Evolutionary conservation across 2,888 invertebrate species (phyloP), one percentile per base, ranked within the genome.

Genomic region (Cosmopolites sordidus): DNA sequence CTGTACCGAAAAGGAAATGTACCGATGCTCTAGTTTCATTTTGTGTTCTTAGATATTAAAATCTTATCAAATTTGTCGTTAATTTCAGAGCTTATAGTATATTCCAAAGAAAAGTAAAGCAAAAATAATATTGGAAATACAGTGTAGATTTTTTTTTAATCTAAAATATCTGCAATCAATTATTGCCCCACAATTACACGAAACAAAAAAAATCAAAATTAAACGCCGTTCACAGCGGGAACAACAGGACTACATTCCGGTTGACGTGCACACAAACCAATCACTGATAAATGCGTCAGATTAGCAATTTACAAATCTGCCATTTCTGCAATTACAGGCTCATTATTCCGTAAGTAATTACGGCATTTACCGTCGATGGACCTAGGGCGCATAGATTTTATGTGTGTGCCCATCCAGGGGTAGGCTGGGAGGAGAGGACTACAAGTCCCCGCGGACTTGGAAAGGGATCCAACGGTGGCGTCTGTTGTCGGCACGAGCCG

Each of bases 261-360:
- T 11, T 16, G 15, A 40, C 11, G 17, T 14, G 11, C 15, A 63
- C 61, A 62, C 63, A 65, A 65, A 64, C 66, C 68, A 69, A 69
- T 69, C 68, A 67, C 64, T 69, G 71, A 73, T 69, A 71, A 73
- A 72, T 71, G 73, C 71, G 70, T 71, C 69, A 72, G 73, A 74
- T 74, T 73, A 73, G 73, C 72, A 73, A 74, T 73, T 74, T 74
- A 72, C 74, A 72, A 74, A 73, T 73, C 73, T 72, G 72, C 72
- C 70, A 72, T 73, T 72, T 70, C 72, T 70, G 72, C 73, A 74
- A 75, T 74, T 73, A 73, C 73, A 65, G 67, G 68, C 74, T 73
- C 73, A 74, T 73, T 74, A 74, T 74, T 72, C 68, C 65, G 69
- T 69, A 73, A 73, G 72, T 74, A 74, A 74, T 74, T 73, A 73